phyloP scores from a whole-genome alignment of 1,140 invertebrate genomes.

The Lordiphosa stackelbergi region DNA sequence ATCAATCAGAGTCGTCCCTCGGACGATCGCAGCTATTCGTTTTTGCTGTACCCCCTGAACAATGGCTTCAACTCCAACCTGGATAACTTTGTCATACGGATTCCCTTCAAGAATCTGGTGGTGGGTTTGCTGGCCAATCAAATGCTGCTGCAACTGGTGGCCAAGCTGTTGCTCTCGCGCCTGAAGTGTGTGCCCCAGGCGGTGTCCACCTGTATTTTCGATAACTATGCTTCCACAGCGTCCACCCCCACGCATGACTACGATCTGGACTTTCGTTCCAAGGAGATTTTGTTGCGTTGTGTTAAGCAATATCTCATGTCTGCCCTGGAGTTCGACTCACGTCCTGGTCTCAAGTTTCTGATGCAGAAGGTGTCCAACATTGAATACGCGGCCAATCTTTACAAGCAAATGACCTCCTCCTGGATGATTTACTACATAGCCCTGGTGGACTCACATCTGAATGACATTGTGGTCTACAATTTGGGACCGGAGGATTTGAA shows the following conservation, averaged over 20 bases:
- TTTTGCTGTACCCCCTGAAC: slow-evolving; percentile 90
- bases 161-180: slow-evolving; percentile 88
- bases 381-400: slow-evolving; percentile 92
- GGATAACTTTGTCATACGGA: slow-evolving; percentile 87
- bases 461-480: slow-evolving; percentile 81
- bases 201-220: slow-evolving; percentile 75
- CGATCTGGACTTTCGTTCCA: slow-evolving; percentile 78
- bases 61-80: slow-evolving; percentile 85
- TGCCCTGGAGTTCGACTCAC: slow-evolving; percentile 90
- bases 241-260: slow-evolving; percentile 79
- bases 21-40: slow-evolving; percentile 92
- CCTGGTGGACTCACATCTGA: slow-evolving; percentile 87
- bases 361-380: slow-evolving; percentile 94
- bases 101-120: slow-evolving; percentile 90
- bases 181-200: slow-evolving; percentile 75
- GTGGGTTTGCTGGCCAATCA: slow-evolving; percentile 93
- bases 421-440: slow-evolving; percentile 94
- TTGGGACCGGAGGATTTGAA: slow-evolving; percentile 83
- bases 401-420: slow-evolving; percentile 93
- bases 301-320: slow-evolving; percentile 88
- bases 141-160: slow-evolving; percentile 93
- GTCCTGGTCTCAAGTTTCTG: slow-evolving; percentile 94
- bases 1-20: slow-evolving; percentile 67
- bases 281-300: slow-evolving; percentile 83
- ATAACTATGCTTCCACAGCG: slow-evolving; percentile 74